Evolutionary conservation across 1,140 invertebrate genomes (phyloP), one percentile per base, ranked within the genome.

Genomic region (Procambarus clarkii): DNA sequence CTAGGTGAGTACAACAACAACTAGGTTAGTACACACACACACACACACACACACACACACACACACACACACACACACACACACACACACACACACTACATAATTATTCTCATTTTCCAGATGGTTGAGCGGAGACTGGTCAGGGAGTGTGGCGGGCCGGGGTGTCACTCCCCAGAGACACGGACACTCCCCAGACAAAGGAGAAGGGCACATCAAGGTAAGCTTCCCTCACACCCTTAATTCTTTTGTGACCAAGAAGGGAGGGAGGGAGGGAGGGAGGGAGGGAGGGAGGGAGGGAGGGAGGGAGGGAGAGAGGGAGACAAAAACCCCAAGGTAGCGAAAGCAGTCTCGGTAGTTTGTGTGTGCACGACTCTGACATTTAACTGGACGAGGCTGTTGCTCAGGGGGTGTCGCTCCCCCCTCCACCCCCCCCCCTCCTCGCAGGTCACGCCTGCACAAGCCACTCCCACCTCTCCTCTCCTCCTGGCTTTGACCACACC

Each of bases 351-450:
- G 2, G 83, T 48, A 71, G 64, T 85, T 9, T 74, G 21, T 18
- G 45, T 44, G 45, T 45, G 34, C 71, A 77, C 71, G 84, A 76
- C 46, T 76, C n/a, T 86, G 84, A 85, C 83, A 85, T 85, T 85
- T 86, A 86, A 76, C 18, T 76, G 45, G 44, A 8, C 11, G 84
- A 50, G 24, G 13, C 13, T 58, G 44, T 69, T 45, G 46, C n/a
- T 60, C 8, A 60, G 54, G 48, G n/a, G 48, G 79, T 50, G n/a
- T n/a, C 9, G 18, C 44, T 4, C 60, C 69, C 44, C 24, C 13
- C 46, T 15, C n/a, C 4, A 0, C 2, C 2, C 2, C 50, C 13
- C 50, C 50, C 50, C 50, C n/a, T 48, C 13, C 46, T 18, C 79
- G n/a, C 79, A 24, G 34, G 24, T 60, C 50, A 58, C 15, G 21